These are phyloP conservation scores for Chrysina gloriosa DNA, from an alignment of 2,888 invertebrate species.

Conservation along the genomic window DNA sequence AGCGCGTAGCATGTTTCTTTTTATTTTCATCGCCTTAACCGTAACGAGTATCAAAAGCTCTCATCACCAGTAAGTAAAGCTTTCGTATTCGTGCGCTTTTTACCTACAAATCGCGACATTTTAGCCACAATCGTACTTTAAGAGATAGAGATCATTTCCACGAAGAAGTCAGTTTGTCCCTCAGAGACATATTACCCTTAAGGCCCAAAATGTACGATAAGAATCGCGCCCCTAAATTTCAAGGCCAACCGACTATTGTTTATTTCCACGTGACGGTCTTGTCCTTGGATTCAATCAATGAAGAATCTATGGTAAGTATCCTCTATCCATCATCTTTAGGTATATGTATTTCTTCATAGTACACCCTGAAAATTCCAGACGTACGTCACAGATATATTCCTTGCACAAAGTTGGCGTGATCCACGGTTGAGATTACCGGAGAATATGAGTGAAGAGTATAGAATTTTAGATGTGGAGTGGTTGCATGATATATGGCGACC, in stretches of 20 bases:
- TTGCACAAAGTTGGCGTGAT: constrained; percentile 94
- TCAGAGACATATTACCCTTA: constrained; percentile 86
- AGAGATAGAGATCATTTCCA: constrained; percentile 51
- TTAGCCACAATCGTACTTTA: constrained; percentile 51
- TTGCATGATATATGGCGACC: constrained; percentile 92
- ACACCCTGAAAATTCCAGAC: constrained; percentile 71
- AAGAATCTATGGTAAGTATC: constrained; percentile 86
- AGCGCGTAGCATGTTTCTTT: constrained; percentile 18
- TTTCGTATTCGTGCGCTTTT: background rate
- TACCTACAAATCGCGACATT: constrained; percentile 39
- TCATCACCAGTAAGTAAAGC: constrained; percentile 38
- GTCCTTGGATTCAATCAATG: constrained; percentile 94
- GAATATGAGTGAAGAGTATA: constrained; percentile 92
- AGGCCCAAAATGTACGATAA: constrained; percentile 90
- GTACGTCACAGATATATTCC: constrained; percentile 91
- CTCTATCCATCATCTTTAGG: too few relatives aligned
- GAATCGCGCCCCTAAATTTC: constrained; percentile 86
- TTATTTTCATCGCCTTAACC: constrained; percentile 17
- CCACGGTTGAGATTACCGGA: constrained; percentile 89
- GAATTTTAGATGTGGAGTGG: constrained; percentile 91
- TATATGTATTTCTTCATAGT: background rate
- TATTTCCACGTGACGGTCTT: constrained; percentile 92
- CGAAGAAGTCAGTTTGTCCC: constrained; percentile 76
- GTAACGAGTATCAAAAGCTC: constrained; percentile 6
- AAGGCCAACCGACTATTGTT: constrained; percentile 88